phyloP scores from a whole-genome alignment of 2,113 vertebrate species.

The Chloebia gouldiae region DNA sequence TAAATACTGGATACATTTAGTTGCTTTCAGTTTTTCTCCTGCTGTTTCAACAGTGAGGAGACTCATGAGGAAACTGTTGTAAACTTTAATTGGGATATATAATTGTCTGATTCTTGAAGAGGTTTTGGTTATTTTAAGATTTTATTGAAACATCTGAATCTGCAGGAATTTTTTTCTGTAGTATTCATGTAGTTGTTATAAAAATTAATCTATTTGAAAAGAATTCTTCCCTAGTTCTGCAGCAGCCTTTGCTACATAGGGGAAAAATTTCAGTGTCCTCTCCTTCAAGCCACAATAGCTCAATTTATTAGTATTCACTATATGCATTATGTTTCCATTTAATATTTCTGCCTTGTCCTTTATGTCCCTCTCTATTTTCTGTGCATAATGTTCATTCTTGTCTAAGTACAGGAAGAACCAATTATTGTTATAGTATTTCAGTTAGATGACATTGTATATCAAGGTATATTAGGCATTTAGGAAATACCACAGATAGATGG shows the following conservation, averaged over 20 bases:
- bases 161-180: neutral
- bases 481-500: neutral
- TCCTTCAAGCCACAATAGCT: neutral
- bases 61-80: neutral
- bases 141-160: neutral
- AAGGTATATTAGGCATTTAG: neutral
- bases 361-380: neutral
- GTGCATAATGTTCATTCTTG: neutral
- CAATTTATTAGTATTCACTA: neutral
- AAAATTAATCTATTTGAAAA: neutral
- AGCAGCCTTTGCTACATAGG: neutral
- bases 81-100: neutral
- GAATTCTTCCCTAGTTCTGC: neutral
- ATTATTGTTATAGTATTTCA: constrained; percentile 35
- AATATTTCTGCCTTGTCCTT: neutral
- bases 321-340: neutral
- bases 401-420: constrained; percentile 33
- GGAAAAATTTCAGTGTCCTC: neutral
- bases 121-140: neutral
- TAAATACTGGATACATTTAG: neutral
- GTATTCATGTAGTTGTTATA: neutral
- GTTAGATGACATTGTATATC: neutral
- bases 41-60: neutral
- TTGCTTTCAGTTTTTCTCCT: neutral
- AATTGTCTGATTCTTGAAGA: neutral